A percentile compares a stretch with the other conserved stretches of the same genome.
phyloP scores from a whole-genome alignment of 2,797 vertebrate genomes.

The Syndactyla subalaris region DNA sequence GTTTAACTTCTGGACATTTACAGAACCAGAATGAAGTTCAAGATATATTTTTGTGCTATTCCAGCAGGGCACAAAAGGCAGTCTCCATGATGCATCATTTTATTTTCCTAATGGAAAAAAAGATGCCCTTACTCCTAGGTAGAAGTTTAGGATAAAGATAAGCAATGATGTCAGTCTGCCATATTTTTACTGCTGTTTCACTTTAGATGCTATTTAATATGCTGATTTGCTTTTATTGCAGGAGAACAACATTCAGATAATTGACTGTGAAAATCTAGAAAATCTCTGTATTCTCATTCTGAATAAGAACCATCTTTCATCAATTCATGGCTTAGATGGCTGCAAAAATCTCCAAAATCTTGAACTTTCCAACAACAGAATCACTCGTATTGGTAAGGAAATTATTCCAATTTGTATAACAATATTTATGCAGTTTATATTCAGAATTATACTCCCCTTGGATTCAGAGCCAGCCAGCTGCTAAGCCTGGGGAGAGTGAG shows the following conservation, averaged over 20 bases:
- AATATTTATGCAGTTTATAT: neutral
- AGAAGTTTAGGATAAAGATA: neutral
- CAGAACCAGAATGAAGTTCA: neutral
- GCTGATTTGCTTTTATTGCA: constrained; percentile 67
- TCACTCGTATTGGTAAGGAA: constrained; percentile 89
- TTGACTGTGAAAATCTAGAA: constrained; percentile 87
- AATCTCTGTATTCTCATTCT: constrained; percentile 84
- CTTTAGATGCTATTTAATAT: neutral
- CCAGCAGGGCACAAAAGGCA: neutral
- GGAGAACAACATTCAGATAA: constrained; percentile 88
- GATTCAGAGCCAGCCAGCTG: neutral
- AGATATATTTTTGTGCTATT: neutral
- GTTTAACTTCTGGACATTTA: neutral
- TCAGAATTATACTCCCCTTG: neutral
- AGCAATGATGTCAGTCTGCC: neutral
- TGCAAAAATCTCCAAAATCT: constrained; percentile 83
- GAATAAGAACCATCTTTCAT: constrained; percentile 86
- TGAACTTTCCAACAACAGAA: constrained; percentile 90
- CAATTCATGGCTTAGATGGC: constrained; percentile 85
- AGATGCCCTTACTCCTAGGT: neutral
- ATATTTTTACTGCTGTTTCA: neutral
- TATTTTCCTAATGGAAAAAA: neutral
- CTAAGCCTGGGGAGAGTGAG: neutral
- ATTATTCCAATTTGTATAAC: neutral
- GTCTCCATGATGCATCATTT: neutral